These are phyloP conservation scores for Hybognathus amarus DNA, from an alignment of 2,797 vertebrate species.

Conservation along the genomic window DNA sequence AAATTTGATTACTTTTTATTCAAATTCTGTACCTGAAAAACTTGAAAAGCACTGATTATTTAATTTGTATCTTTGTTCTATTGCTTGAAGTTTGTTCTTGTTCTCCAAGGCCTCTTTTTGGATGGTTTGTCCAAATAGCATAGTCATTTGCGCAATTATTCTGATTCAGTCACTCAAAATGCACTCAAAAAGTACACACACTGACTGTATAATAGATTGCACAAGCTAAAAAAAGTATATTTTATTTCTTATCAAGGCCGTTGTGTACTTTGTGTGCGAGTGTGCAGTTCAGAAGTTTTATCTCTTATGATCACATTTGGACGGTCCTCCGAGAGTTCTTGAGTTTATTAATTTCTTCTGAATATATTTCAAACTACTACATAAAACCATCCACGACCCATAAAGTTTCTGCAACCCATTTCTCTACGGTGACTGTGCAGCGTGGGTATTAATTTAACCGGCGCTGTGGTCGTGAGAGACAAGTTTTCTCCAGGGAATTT, in stretches of 20 bases:
- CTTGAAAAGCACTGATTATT: too few relatives aligned
- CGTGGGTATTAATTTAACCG: conserved; percentile 27
- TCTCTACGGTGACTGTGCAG: neutral
- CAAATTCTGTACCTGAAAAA: too few relatives aligned
- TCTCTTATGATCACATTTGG: neutral
- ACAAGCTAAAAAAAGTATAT: neutral
- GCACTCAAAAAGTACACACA: neutral
- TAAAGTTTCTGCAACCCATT: conserved; percentile 15
- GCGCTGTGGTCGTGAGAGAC: neutral
- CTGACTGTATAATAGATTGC: neutral
- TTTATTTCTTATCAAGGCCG: neutral
- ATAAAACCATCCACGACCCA: conserved; percentile 8
- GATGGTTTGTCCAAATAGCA: neutral
- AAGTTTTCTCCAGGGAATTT: conserved; percentile 47
- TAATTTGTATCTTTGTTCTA: too few relatives aligned
- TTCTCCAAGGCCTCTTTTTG: neutral
- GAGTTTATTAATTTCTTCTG: neutral
- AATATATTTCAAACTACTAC: conserved; percentile 13
- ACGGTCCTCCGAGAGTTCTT: neutral
- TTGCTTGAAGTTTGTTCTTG: too few relatives aligned
- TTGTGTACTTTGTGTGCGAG: neutral
- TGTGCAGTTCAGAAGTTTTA: neutral
- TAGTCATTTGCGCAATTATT: neutral
- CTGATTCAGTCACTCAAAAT: neutral
- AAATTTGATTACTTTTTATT: too few relatives aligned